phyloP scores from a whole-genome alignment of 2,113 vertebrate species.

The Oenanthe melanoleuca region DNA sequence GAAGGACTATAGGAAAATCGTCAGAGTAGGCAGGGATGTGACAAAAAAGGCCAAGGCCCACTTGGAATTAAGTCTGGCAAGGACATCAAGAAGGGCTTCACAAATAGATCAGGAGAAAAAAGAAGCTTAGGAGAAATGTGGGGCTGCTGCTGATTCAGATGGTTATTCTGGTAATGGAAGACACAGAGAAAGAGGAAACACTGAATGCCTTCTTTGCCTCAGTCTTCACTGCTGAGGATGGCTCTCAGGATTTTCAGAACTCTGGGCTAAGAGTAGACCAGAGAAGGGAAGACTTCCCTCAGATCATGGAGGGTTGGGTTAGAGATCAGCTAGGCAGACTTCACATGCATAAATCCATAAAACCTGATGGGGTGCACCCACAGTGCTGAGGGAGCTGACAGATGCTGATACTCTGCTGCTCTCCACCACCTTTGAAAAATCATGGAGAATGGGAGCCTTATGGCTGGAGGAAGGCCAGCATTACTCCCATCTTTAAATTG shows the following conservation, averaged over 20 bases:
- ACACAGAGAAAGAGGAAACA: background rate
- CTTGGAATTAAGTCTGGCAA: background rate
- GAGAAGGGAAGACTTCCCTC: background rate
- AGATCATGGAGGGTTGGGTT: background rate
- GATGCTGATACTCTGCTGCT: background rate
- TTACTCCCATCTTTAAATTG: background rate
- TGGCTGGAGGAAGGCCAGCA: background rate
- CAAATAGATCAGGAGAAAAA: background rate
- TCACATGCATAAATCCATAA: background rate
- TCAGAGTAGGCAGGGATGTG: background rate
- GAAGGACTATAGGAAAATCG: background rate
- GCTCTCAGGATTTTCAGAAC: background rate
- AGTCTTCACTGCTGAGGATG: background rate
- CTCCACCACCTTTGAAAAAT: background rate
- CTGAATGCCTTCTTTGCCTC: background rate
- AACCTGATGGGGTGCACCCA: background rate
- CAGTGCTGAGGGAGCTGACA: accelerated
- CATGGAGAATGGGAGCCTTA: background rate
- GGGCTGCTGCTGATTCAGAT: background rate
- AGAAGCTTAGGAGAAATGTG: background rate
- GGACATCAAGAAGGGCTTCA: background rate
- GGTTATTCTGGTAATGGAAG: background rate
- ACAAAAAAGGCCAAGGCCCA: background rate
- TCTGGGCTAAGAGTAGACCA: background rate
- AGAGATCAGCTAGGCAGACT: background rate